A percentile compares a stretch with the other conserved stretches of the same genome.
phyloP scores from a whole-genome alignment of 53 echinoderm and acorn worm genomes.

The Apostichopus leukothele region DNA sequence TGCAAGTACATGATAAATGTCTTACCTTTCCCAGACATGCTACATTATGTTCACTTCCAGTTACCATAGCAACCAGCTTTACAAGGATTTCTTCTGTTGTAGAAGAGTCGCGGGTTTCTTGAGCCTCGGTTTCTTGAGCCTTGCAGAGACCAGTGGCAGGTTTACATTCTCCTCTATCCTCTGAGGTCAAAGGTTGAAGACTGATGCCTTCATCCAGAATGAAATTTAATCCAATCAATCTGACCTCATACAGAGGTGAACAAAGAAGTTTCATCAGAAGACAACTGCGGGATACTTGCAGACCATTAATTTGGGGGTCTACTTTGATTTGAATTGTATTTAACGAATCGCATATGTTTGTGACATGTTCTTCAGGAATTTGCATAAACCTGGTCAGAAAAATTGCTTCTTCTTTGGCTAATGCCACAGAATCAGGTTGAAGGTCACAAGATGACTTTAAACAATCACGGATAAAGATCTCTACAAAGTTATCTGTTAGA shows the following conservation, averaged over 20 bases:
- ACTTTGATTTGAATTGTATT: not conserved
- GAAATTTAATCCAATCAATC: constrained; percentile 56
- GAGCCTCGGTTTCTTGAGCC: not conserved
- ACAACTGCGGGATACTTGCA: not conserved
- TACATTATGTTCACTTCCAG: constrained; percentile 48
- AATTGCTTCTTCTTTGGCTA: constrained; percentile 2
- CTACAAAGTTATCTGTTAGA: not conserved
- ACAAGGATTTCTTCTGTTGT: not conserved
- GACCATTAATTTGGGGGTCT: not conserved
- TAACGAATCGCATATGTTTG: not conserved
- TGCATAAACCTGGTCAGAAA: not conserved
- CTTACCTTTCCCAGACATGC: constrained; percentile 64
- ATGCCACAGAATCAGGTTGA: constrained; percentile 27
- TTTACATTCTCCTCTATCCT: not conserved
- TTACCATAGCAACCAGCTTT: constrained; percentile 63
- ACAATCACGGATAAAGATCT: not conserved
- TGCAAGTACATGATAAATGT: no score
- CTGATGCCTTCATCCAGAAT: constrained; percentile 37
- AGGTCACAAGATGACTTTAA: not conserved
- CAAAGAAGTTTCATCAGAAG: constrained; percentile 56
- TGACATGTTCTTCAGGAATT: not conserved
- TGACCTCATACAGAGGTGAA: constrained; percentile 70
- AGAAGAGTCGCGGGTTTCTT: not conserved
- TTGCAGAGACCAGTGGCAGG: not conserved
- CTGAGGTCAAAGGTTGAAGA: not conserved